phyloP scores from a whole-genome alignment of 2,113 vertebrate genomes.

The Sylvietta virens region DNA sequence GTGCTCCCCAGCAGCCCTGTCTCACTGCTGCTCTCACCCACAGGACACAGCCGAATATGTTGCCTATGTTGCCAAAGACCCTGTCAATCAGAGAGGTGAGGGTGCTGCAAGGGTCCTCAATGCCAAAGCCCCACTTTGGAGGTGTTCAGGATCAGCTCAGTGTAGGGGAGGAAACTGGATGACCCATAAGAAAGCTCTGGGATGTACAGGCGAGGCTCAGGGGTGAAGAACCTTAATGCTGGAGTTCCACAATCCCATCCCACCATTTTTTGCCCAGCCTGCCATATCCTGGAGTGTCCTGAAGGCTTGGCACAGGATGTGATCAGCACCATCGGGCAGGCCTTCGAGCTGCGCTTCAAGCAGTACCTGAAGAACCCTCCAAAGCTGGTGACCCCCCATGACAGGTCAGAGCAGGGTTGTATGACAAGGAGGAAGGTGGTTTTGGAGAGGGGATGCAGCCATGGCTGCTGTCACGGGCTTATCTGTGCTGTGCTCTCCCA shows the following conservation, averaged over 20 bases:
- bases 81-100: slow-evolving; percentile 97
- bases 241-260: background rate
- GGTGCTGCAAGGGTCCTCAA: background rate
- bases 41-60: slow-evolving; percentile 81
- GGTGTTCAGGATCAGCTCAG: background rate
- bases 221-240: background rate
- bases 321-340: slow-evolving; percentile 98
- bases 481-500: background rate
- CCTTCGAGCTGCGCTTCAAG: slow-evolving; percentile 96
- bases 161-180: background rate
- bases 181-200: background rate
- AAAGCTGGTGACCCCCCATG: slow-evolving; percentile 93
- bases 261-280: slow-evolving; percentile 68
- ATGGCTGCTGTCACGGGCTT: background rate
- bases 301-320: slow-evolving; percentile 96
- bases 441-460: background rate
- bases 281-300: slow-evolving; percentile 94
- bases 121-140: accelerated
- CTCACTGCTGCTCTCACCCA: background rate
- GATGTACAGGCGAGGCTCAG: background rate
- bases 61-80: slow-evolving; percentile 96
- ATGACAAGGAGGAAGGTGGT: background rate
- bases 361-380: slow-evolving; percentile 98
- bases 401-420: slow-evolving; percentile 76
- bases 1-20: background rate